These are phyloP conservation scores for Chrysotoxum bicinctum DNA, from an alignment of 2,888 invertebrate genomes.

Conservation along the genomic window DNA sequence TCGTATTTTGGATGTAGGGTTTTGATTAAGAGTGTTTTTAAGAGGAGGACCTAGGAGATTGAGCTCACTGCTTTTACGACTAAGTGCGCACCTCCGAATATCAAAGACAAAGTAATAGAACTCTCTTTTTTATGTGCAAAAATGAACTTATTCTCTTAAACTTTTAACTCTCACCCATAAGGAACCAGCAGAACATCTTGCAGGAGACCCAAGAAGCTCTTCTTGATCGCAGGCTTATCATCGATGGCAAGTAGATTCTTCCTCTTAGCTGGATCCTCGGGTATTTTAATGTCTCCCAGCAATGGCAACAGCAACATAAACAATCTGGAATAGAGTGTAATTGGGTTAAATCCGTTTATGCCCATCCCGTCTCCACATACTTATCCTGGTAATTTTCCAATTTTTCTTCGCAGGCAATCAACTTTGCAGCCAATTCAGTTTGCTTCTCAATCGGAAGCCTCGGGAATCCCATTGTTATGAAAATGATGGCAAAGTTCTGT, in stretches of 20 bases:
- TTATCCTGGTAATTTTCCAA: constrained; percentile 92
- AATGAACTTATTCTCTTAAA: too few species aligned
- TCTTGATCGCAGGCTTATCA: constrained; percentile 85
- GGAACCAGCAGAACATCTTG: constrained; percentile 92
- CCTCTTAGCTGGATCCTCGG: constrained; percentile 85
- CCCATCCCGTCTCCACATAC: constrained; percentile 80
- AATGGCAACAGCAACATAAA: constrained; percentile 91
- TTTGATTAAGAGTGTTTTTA: too few species aligned
- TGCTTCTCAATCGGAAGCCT: constrained; percentile 89
- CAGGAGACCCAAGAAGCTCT: constrained; percentile 87
- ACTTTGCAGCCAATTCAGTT: constrained; percentile 87
- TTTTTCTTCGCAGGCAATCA: constrained; percentile 90
- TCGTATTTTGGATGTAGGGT: too few species aligned
- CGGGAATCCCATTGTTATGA: constrained; percentile 95
- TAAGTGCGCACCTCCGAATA: too few species aligned
- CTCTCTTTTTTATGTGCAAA: too few species aligned
- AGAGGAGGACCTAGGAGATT: too few species aligned
- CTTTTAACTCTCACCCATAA: constrained; percentile 88
- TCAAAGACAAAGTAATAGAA: too few species aligned
- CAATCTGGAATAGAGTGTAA: constrained; percentile 83
- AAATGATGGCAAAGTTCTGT: constrained; percentile 96
- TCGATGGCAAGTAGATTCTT: constrained; percentile 87
- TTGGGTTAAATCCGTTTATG: not conserved
- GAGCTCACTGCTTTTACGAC: too few species aligned
- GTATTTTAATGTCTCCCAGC: constrained; percentile 86